phyloP scores from a whole-genome alignment of 2,113 vertebrate genomes.

The Myiozetetes cayanensis region DNA sequence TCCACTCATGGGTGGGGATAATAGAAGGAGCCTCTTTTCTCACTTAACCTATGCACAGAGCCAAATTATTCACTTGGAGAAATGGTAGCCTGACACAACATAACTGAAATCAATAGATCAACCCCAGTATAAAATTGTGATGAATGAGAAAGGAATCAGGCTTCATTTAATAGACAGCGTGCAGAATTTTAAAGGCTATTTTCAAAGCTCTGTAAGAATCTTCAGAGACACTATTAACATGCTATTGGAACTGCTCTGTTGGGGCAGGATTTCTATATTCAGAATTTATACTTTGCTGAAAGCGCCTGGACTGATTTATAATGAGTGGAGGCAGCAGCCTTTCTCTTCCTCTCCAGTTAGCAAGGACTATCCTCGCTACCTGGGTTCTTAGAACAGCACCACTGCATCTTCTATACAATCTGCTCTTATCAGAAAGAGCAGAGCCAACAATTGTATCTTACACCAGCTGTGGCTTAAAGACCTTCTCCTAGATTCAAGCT shows the following conservation, averaged over 20 bases:
- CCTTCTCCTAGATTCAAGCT: neutral
- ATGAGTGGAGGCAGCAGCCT: neutral
- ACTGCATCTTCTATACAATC: neutral
- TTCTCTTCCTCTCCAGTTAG: neutral
- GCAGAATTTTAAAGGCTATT: conserved; percentile 25
- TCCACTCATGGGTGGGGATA: conserved; percentile 29
- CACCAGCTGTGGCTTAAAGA: neutral
- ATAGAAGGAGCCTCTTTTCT: conserved; percentile 33
- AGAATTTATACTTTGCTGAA: neutral
- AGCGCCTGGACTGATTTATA: neutral
- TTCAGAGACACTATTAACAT: neutral
- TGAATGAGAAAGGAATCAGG: conserved; percentile 9
- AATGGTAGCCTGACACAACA: conserved; percentile 26
- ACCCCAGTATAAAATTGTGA: conserved; percentile 8
- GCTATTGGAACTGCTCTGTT: neutral
- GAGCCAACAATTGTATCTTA: neutral
- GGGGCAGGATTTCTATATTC: neutral
- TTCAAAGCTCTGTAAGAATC: conserved; percentile 20
- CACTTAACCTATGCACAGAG: conserved; percentile 41
- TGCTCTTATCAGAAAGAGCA: neutral
- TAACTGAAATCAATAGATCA: conserved; percentile 43
- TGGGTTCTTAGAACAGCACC: neutral
- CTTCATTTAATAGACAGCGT: neutral
- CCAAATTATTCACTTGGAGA: conserved; percentile 13
- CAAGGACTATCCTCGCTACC: neutral